Evolutionary conservation across 2,888 invertebrate species (phyloP).

Genomic region (Morpho deidamia): DNA sequence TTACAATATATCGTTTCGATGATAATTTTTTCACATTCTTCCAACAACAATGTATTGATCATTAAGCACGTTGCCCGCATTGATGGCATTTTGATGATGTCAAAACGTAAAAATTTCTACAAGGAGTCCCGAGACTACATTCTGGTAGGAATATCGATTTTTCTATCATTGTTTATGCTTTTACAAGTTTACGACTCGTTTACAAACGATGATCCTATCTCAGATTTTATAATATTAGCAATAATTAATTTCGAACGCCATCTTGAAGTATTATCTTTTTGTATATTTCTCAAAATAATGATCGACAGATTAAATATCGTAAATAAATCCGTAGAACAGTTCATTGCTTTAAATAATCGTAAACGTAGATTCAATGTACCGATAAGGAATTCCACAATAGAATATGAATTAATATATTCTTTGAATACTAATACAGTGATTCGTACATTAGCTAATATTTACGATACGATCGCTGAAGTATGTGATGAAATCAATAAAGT

Average conservation of each 20-base stretch:
- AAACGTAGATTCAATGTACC: slow-evolving; percentile 22
- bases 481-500: slow-evolving; percentile 41
- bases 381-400: slow-evolving; percentile 18
- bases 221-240: neutral
- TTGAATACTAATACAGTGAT: slow-evolving; percentile 39
- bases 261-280: slow-evolving; percentile 42
- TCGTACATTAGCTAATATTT: slow-evolving; percentile 41
- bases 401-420: slow-evolving; percentile 33
- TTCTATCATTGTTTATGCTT: slow-evolving; percentile 27
- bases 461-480: slow-evolving; percentile 42
- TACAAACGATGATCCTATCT: neutral
- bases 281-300: slow-evolving; percentile 39
- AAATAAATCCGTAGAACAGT: slow-evolving; percentile 39
- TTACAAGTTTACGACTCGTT: neutral
- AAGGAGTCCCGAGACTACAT: slow-evolving; percentile 23
- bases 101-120: slow-evolving; percentile 31
- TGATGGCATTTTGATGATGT: slow-evolving; percentile 26
- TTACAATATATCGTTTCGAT: slow-evolving; percentile 36
- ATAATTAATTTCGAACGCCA: slow-evolving; percentile 32
- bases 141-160: slow-evolving; percentile 2
- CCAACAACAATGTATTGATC: slow-evolving; percentile 33
- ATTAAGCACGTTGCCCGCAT: slow-evolving; percentile 34
- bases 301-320: slow-evolving; percentile 37
- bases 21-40: slow-evolving; percentile 33
- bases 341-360: slow-evolving; percentile 29